A percentile compares a stretch with the other conserved stretches of the same genome.
Evolutionary conservation across 1,140 invertebrate genomes (phyloP).

Genomic region (Chelonus insularis): DNA sequence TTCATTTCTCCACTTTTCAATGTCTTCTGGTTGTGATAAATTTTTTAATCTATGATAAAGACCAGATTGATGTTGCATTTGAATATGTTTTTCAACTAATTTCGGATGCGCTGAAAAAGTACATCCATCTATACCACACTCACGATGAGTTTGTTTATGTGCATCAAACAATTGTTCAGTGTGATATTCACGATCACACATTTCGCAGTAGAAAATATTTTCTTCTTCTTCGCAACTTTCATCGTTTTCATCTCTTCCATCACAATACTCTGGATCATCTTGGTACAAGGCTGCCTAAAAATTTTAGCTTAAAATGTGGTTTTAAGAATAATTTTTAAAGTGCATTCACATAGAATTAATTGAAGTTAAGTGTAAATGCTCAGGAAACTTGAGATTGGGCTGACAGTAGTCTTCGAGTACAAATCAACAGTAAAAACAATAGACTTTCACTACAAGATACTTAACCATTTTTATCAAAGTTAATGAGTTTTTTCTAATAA

Average conservation of each 20-base stretch:
- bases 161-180: conserved; percentile 62
- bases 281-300: conserved; percentile 48
- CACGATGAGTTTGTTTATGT: conserved; percentile 72
- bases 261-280: conserved; percentile 36
- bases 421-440: too few species aligned
- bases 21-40: conserved; percentile 75
- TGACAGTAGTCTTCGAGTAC: too few species aligned
- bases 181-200: conserved; percentile 74
- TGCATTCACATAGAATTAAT: neutral
- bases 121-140: conserved; percentile 80
- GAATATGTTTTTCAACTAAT: conserved; percentile 77
- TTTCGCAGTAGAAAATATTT: conserved; percentile 66
- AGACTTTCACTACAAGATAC: too few species aligned
- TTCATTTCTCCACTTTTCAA: conserved; percentile 79
- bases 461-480: too few species aligned
- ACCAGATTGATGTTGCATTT: conserved; percentile 79
- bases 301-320: conserved; percentile 30
- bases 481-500: too few species aligned
- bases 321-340: neutral
- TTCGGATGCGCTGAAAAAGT: conserved; percentile 77
- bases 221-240: conserved; percentile 35
- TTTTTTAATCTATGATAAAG: conserved; percentile 76
- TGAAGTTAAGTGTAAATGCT: conserved; percentile 23
- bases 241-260: conserved; percentile 38
- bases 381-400: conserved; percentile 35